Conservation (phyloP, 2,113 vertebrate genomes). For the Diphyllodes magnificus region DNA sequence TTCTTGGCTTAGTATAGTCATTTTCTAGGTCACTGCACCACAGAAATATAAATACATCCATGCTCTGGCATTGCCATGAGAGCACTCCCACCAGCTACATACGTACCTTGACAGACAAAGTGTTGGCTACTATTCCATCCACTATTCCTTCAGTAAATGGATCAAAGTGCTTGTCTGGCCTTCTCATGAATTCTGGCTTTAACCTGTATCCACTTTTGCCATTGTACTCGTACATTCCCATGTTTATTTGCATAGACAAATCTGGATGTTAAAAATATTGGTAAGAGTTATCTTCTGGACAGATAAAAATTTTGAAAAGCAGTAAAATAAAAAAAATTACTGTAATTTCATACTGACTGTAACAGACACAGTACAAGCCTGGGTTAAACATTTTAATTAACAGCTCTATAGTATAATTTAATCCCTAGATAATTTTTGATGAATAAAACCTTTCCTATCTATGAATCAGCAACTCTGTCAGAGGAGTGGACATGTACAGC, state of each 20-base stretch:
- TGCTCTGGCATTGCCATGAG: not conserved
- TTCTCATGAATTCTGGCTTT: slow-evolving; percentile 97
- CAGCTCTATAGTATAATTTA: not conserved
- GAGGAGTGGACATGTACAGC: not conserved
- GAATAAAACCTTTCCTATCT: not conserved
- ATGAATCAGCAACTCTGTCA: not conserved
- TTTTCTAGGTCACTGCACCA: not conserved
- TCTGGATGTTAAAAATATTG: slow-evolving; percentile 71
- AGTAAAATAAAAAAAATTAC: not conserved
- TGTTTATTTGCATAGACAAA: slow-evolving; percentile 96
- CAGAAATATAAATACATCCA: not conserved
- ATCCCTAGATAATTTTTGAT: not conserved
- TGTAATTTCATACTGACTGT: not conserved
- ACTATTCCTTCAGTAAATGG: slow-evolving; percentile 94
- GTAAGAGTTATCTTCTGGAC: not conserved
- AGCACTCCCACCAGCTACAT: not conserved
- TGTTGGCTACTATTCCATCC: slow-evolving; percentile 97
- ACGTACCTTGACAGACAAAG: slow-evolving; percentile 92
- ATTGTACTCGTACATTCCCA: slow-evolving; percentile 97
- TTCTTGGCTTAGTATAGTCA: not conserved
- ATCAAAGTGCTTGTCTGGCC: slow-evolving; percentile 96
- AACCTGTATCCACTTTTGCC: slow-evolving; percentile 93
- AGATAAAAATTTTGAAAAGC: not conserved
- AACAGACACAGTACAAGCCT: not conserved
- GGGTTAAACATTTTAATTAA: not conserved